Base-by-base conservation (phyloP, 1,140 invertebrate species). In the Metopolophium dirhodum region DNA sequence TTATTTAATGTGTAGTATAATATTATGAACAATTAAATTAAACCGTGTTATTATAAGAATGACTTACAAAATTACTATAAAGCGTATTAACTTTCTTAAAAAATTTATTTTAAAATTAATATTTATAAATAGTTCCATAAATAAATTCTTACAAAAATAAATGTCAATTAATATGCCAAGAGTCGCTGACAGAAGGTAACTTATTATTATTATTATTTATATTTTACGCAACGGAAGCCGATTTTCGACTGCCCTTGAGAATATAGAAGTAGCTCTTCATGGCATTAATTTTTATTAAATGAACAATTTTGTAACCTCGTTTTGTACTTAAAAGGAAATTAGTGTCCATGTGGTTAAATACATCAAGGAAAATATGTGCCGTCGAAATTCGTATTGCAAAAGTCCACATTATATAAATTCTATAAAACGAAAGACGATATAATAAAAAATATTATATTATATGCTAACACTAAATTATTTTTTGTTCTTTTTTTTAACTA, bases 221-320 rank as follows among this genome's bases (percentile, higher is more conserved):
- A 77, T 45, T 90, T 51, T 90, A 47, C 57, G 88, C 18, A 68
- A 68, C 57, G 41, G 57, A 90, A 90, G 26, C 61, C 54, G 54
- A 90, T 90, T 90, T 90, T 68, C 57, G 57, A 90, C 61, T 90
- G 89, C 41, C 89, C 89, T 90, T 90, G 89, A 90, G 26, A 90
- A 90, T 68, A 90, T 90, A 68, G 89, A 90, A 22, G 54, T 89
- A 89, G n/a, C 37, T 90, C 37, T 90, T 68, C 37, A 41, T 68
- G 14, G 54, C 57, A 90, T 90, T 90, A 61, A 68, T 90, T 61
- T 90, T 20, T 90, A 45, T 57, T 89, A 89, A 89, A 89, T 6
- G 37, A 90, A 90, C 57, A 90, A 90, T 90, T 90, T 68, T 68
- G 89, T 90, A 90, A 90, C 89, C 89, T 90, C 89, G 89, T 90